Percentiles rank a stretch among this genome's conserved stretches.
Conservation (phyloP, 2,888 invertebrate genomes). For the Mythimna lalbum region DNA sequence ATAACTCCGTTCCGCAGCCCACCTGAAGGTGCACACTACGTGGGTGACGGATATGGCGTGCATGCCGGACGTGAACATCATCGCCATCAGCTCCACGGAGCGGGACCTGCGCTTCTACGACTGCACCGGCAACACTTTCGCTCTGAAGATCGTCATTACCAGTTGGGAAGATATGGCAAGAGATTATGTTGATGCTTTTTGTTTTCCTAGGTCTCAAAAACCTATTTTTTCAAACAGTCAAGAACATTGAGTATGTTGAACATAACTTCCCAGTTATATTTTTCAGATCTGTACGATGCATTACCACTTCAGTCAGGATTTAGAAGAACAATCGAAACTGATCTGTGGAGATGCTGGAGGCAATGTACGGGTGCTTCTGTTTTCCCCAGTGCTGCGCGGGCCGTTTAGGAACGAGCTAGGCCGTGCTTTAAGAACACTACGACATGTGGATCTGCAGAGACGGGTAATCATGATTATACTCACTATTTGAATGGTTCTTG, state of each 20-base stretch:
- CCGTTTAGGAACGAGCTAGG: conserved; percentile 93
- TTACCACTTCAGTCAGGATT: conserved; percentile 91
- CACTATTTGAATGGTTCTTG: neutral
- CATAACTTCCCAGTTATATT: neutral
- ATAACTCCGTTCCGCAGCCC: conserved; percentile 78
- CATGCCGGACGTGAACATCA: conserved; percentile 94
- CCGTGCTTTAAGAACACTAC: conserved; percentile 89
- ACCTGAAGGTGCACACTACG: conserved; percentile 91
- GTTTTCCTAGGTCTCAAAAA: neutral
- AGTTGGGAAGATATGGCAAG: conserved; percentile 91
- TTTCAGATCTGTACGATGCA: conserved; percentile 85
- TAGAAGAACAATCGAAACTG: conserved; percentile 91
- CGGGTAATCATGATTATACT: conserved; percentile 74
- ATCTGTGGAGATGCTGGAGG: conserved; percentile 95
- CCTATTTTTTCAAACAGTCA: too few species aligned
- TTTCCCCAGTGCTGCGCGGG: conserved; percentile 91
- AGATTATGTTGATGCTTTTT: neutral
- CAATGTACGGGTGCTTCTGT: conserved; percentile 92
- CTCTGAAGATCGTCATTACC: conserved; percentile 92
- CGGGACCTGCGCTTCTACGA: conserved; percentile 95
- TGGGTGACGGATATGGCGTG: conserved; percentile 94
- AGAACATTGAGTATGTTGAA: too few species aligned
- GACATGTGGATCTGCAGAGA: conserved; percentile 90
- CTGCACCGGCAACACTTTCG: conserved; percentile 93
- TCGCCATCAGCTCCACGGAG: conserved; percentile 95